These are phyloP conservation scores for Propithecus deckenii DNA, from an alignment of 2,797 vertebrate species.

Conservation along the genomic window DNA sequence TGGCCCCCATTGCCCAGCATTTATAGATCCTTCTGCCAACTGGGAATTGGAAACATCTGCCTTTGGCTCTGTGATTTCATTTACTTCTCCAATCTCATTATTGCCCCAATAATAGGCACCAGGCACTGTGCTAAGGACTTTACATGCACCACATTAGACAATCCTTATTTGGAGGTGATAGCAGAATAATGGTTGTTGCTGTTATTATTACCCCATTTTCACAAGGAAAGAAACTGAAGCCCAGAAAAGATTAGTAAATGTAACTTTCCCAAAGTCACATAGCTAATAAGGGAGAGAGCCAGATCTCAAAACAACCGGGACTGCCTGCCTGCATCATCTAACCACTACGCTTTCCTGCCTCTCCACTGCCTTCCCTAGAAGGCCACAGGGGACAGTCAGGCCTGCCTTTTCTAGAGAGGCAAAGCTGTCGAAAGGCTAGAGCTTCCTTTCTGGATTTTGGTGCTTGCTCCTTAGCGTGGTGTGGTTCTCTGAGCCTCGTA, in stretches of 20 bases:
- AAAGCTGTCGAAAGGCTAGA: not conserved
- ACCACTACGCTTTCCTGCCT: not conserved
- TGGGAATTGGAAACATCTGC: not conserved
- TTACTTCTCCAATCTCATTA: not conserved
- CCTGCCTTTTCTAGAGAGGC: not conserved
- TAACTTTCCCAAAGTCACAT: not conserved
- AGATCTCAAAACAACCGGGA: not conserved
- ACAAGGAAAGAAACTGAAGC: not conserved
- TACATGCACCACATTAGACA: not conserved
- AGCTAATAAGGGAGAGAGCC: not conserved
- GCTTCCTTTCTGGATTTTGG: conserved; percentile 39
- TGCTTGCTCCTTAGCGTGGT: not conserved
- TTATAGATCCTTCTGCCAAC: not conserved
- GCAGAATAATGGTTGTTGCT: not conserved
- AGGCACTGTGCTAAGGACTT: not conserved
- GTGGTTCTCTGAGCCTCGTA: not conserved
- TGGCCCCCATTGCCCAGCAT: not conserved
- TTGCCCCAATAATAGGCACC: not conserved
- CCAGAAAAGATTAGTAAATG: not conserved
- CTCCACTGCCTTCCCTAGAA: not conserved
- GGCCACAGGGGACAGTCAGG: not conserved
- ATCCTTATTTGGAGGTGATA: not conserved
- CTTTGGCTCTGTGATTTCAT: not conserved
- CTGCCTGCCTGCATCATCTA: not conserved
- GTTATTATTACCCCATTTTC: not conserved